Conservation (phyloP, 1,140 invertebrate species). For the Drosophila biarmipes region DNA sequence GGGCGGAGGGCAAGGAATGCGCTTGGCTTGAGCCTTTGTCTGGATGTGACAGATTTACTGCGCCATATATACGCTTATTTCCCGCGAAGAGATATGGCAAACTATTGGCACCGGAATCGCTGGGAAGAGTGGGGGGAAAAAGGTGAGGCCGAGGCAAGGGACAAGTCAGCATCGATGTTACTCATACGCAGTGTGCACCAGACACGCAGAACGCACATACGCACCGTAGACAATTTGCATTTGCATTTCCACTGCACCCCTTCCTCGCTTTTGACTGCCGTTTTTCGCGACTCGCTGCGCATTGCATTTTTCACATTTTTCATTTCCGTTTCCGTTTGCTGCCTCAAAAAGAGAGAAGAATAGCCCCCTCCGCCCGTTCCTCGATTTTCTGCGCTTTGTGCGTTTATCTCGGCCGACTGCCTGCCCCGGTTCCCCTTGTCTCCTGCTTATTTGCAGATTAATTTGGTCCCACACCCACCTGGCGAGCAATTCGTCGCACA, state of each 20-base stretch:
- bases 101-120: constrained; percentile 67
- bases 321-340: constrained; percentile 74
- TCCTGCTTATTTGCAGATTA: constrained; percentile 83
- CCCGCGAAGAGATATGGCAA: constrained; percentile 72
- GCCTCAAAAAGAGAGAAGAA: constrained; percentile 36
- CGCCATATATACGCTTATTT: constrained; percentile 63
- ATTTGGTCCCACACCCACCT: constrained; percentile 86
- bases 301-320: constrained; percentile 75
- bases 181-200: constrained; percentile 62
- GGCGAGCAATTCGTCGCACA: constrained; percentile 85
- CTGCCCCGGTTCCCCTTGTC: constrained; percentile 9
- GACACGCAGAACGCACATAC: constrained; percentile 17
- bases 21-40: constrained; percentile 59
- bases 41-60: constrained; percentile 75
- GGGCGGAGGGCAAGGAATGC: neutral
- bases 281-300: constrained; percentile 48
- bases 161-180: constrained; percentile 44
- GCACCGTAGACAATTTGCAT: constrained; percentile 67
- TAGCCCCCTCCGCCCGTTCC: neutral
- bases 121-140: constrained; percentile 24
- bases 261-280: constrained; percentile 13
- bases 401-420: constrained; percentile 53
- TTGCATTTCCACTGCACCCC: constrained; percentile 44
- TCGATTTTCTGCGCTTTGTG: constrained; percentile 45
- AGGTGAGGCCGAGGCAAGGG: constrained; percentile 39